Evolutionary conservation across 2,113 vertebrate species (phyloP).

Genomic region (Perognathus longimembris): DNA sequence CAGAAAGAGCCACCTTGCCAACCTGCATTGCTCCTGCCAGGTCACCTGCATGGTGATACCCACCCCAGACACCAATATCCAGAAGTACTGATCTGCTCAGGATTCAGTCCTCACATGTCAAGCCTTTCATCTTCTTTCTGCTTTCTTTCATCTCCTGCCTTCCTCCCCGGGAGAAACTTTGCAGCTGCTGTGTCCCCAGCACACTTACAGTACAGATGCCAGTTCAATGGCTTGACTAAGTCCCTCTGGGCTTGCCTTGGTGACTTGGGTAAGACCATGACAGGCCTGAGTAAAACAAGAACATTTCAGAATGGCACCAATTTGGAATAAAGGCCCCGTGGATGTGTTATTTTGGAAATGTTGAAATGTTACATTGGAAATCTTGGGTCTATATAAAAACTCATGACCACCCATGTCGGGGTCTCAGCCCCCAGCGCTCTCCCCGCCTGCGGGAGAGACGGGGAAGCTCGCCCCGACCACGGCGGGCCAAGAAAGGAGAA

Average conservation of each 20-base stretch:
- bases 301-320: too few species aligned
- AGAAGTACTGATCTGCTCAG: neutral
- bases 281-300: neutral
- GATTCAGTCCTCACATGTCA: neutral
- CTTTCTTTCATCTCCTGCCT: neutral
- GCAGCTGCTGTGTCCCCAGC: rapidly evolving
- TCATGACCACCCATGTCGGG: too few species aligned
- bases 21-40: neutral
- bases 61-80: neutral
- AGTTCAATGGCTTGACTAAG: neutral
- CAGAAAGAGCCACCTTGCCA: neutral
- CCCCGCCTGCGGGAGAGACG: too few species aligned
- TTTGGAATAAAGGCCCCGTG: too few species aligned
- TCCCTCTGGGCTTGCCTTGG: neutral
- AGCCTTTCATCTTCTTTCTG: rapidly evolving
- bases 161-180: neutral
- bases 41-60: neutral
- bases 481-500: too few species aligned
- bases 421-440: too few species aligned
- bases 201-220: neutral
- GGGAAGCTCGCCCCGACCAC: too few species aligned
- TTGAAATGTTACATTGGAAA: neutral
- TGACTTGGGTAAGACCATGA: neutral
- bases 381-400: neutral
- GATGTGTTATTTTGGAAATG: too few species aligned